These are phyloP conservation scores for Ephydatia muelleri DNA, from an alignment of 37 sponge, comb jelly and placozoan species.

Conservation along the genomic window DNA sequence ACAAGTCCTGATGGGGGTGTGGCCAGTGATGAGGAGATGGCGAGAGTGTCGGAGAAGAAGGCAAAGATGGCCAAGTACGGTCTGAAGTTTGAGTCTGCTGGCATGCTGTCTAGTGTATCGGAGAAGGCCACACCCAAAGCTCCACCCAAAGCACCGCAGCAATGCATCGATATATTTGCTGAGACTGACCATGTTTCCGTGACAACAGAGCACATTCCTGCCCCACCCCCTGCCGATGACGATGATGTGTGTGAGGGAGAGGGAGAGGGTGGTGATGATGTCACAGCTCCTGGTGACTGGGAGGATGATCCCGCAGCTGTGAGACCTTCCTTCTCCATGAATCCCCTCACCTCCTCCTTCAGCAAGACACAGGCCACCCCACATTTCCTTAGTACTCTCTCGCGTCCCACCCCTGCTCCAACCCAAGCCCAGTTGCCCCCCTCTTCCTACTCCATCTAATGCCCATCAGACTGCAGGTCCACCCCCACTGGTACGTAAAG, in stretches of 20 bases:
- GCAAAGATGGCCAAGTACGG: conserved; percentile 44
- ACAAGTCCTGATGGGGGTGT: no score
- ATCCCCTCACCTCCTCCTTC: neutral
- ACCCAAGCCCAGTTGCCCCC: neutral
- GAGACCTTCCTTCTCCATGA: neutral
- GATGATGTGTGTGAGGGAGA: neutral
- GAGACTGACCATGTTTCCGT: neutral
- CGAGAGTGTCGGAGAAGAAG: conserved; percentile 39
- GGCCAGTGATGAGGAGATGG: conserved; percentile 14
- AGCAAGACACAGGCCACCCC: neutral
- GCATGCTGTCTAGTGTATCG: conserved; percentile 30
- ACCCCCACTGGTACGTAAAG: neutral
- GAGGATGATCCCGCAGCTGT: neutral
- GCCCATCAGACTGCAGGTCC: neutral
- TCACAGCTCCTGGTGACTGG: neutral
- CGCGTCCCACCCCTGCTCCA: neutral
- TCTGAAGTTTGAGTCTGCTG: conserved; percentile 66
- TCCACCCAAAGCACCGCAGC: neutral
- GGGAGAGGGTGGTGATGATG: neutral
- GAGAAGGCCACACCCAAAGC: neutral
- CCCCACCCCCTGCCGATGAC: neutral
- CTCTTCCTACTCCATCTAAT: neutral
- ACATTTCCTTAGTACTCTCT: neutral
- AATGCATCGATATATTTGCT: neutral
- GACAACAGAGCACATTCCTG: neutral